Percentiles rank a stretch among this genome's conserved stretches.
Evolutionary conservation across 2,797 vertebrate genomes (phyloP).

Genomic region (Argya squamiceps): DNA sequence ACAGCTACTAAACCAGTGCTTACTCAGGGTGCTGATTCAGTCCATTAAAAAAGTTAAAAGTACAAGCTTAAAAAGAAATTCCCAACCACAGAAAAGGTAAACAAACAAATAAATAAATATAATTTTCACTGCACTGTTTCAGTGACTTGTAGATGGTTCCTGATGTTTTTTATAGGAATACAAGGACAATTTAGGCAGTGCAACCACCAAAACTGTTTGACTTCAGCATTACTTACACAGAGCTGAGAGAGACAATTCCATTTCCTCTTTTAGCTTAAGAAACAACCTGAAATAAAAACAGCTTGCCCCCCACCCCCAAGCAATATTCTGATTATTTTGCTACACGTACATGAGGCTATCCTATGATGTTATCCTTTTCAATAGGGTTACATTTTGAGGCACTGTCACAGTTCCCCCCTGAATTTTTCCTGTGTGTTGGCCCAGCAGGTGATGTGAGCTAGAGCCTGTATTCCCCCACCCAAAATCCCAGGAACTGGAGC

Average conservation of each 20-base stretch:
- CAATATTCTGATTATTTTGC: not conserved
- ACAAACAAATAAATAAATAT: not conserved
- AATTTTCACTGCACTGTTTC: not conserved
- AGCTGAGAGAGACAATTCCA: conserved; percentile 1
- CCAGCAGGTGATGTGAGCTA: not conserved
- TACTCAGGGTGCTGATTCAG: conserved; percentile 6
- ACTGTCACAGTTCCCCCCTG: not conserved
- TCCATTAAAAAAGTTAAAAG: conserved; percentile 41
- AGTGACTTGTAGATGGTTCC: not conserved
- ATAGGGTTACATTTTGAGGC: not conserved
- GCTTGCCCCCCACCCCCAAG: not conserved
- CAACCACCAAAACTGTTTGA: not conserved
- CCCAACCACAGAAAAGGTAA: not conserved
- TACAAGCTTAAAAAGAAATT: not conserved
- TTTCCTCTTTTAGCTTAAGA: conserved; percentile 14
- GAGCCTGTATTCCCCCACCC: not conserved
- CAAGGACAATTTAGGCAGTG: conserved; percentile 51
- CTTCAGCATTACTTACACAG: conserved; percentile 20
- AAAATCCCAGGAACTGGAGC: not conserved
- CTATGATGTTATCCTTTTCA: not conserved
- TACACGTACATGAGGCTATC: not conserved
- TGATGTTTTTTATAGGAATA: conserved; percentile 4
- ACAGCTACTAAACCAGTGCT: conserved; percentile 25
- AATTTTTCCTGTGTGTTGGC: not conserved
- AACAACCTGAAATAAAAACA: conserved; percentile 44